These are phyloP conservation scores for Ridgeia piscesae DNA, from an alignment of 1,140 invertebrate genomes.

Conservation along the genomic window DNA sequence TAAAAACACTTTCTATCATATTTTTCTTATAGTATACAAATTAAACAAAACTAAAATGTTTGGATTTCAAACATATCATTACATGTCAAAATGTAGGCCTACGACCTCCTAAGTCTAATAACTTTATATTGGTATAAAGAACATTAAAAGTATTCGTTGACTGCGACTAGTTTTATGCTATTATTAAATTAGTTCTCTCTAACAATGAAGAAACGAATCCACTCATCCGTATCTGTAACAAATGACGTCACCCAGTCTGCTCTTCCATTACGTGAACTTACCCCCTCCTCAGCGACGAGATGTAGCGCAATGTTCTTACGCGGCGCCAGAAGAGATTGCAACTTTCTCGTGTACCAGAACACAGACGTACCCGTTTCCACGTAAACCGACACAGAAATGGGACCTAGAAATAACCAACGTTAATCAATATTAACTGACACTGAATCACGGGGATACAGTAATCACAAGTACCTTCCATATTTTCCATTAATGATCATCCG, in stretches of 20 bases:
- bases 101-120: neutral
- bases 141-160: neutral
- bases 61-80: too few species aligned
- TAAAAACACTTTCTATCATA: too few species aligned
- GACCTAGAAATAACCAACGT: constrained; percentile 58
- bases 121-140: neutral
- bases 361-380: neutral
- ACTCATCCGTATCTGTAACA: neutral
- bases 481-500: too few species aligned
- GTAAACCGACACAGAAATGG: constrained; percentile 80
- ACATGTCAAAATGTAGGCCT: too few species aligned
- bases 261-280: constrained; percentile 47
- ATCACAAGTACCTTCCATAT: too few species aligned
- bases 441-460: neutral
- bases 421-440: neutral
- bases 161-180: neutral
- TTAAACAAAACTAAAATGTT: too few species aligned
- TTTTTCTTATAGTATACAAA: too few species aligned
- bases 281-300: constrained; percentile 83
- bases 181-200: neutral
- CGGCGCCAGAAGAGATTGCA: constrained; percentile 61
- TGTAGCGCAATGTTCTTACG: constrained; percentile 84
- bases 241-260: neutral
- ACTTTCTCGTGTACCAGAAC: neutral
- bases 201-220: neutral